Percentiles rank a stretch among this genome's conserved stretches.
Conservation (phyloP, 2,113 vertebrate genomes). For the Campylorhamphus procurvoides region DNA sequence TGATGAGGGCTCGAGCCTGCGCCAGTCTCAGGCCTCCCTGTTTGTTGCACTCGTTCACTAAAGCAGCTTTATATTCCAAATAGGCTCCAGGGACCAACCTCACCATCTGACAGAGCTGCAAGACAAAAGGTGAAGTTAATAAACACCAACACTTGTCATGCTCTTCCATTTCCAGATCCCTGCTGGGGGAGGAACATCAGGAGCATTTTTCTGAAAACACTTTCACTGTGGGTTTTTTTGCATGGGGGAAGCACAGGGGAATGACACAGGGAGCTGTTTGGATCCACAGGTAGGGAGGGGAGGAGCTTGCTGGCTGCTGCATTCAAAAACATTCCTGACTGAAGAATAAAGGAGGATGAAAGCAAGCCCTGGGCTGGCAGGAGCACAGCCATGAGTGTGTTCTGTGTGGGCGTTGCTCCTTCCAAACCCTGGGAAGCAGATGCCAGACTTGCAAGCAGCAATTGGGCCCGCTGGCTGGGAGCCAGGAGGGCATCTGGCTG, state of each 20-base stretch:
- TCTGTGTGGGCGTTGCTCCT: slow-evolving; percentile 43
- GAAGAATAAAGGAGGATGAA: not conserved
- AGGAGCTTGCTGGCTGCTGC: slow-evolving; percentile 35
- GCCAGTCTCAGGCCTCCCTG: slow-evolving; percentile 95
- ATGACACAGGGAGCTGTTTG: not conserved
- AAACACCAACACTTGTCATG: slow-evolving; percentile 25
- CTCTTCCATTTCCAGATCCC: slow-evolving; percentile 7
- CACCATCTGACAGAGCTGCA: slow-evolving; percentile 96
- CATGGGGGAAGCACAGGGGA: not conserved
- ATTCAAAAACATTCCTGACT: slow-evolving; percentile 25
- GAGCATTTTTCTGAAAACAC: not conserved
- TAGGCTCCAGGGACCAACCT: slow-evolving; percentile 96
- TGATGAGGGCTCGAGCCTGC: slow-evolving; percentile 95
- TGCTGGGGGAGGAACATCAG: not conserved
- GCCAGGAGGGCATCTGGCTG: slow-evolving; percentile 55
- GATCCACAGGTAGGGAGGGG: slow-evolving; percentile 59
- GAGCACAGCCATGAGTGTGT: slow-evolving; percentile 1
- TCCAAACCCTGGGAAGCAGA: not conserved
- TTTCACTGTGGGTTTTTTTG: not conserved
- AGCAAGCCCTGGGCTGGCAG: not conserved
- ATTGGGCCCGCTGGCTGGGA: not conserved
- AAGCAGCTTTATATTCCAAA: slow-evolving; percentile 96
- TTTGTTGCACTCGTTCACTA: slow-evolving; percentile 93
- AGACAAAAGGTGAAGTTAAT: slow-evolving; percentile 71
- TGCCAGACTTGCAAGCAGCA: not conserved